A percentile compares a stretch with the other conserved stretches of the same genome.
These are phyloP conservation scores for Balearica regulorum DNA, from an alignment of 2,797 vertebrate genomes.

Conservation along the genomic window DNA sequence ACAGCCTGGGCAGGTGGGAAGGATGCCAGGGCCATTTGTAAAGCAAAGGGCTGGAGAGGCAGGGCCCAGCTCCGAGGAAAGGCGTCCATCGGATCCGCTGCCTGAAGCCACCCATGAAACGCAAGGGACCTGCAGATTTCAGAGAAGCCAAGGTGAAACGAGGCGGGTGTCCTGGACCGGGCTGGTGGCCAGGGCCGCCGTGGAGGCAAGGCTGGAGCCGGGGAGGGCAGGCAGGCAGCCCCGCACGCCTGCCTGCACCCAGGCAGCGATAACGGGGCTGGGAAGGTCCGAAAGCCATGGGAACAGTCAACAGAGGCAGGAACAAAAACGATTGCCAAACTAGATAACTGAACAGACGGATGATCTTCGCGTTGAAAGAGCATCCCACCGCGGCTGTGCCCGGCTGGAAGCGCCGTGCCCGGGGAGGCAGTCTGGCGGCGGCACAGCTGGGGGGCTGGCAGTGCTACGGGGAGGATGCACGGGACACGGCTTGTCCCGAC, in stretches of 20 bases:
- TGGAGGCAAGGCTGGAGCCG: neutral
- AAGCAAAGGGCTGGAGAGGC: neutral
- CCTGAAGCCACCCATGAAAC: neutral
- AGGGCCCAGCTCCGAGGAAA: neutral
- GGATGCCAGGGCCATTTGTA: neutral
- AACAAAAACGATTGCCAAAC: neutral
- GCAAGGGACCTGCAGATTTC: neutral
- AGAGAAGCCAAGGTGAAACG: neutral
- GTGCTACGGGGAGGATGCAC: neutral
- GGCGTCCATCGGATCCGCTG: neutral
- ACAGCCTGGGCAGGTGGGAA: neutral
- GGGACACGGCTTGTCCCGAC: neutral
- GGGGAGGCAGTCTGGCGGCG: rapidly evolving
- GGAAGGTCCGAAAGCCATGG: neutral
- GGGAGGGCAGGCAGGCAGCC: neutral
- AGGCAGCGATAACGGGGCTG: neutral
- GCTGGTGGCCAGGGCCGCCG: neutral
- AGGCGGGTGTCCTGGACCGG: rapidly evolving
- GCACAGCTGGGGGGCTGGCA: neutral
- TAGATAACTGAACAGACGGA: neutral
- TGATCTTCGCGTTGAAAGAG: neutral
- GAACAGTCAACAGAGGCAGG: neutral
- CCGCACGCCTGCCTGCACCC: neutral
- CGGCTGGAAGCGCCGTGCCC: rapidly evolving
- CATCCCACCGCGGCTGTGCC: rapidly evolving